phyloP scores from a whole-genome alignment of 1,140 invertebrate genomes.

The Eupristina koningsbergeri region DNA sequence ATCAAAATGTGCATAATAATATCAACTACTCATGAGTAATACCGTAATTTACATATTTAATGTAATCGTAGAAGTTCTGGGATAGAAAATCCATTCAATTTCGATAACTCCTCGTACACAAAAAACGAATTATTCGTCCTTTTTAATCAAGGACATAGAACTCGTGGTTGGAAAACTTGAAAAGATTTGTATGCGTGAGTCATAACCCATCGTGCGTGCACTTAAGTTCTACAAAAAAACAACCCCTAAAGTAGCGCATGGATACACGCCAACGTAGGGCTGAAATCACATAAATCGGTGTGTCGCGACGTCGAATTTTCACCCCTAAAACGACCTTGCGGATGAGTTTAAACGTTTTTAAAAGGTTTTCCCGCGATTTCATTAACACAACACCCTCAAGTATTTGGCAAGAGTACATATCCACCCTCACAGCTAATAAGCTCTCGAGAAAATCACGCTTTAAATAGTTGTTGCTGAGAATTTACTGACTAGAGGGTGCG shows the following conservation, averaged over 20 bases:
- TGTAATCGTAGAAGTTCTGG: no score
- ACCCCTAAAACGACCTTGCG: neutral
- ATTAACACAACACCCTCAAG: neutral
- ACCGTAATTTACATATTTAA: no score
- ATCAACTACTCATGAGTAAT: no score
- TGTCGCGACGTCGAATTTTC: neutral
- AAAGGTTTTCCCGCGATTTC: neutral
- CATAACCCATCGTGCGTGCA: no score
- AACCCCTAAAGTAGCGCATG: neutral
- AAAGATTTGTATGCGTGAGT: no score
- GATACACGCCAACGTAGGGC: no score
- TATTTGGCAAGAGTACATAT: neutral
- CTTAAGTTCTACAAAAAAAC: neutral
- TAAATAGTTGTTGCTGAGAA: neutral
- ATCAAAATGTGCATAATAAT: no score
- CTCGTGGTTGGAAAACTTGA: neutral
- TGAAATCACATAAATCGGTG: neutral
- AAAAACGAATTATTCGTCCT: neutral
- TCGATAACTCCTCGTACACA: neutral
- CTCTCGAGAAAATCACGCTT: no score
- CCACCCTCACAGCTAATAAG: neutral
- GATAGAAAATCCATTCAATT: no score
- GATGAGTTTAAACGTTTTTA: neutral
- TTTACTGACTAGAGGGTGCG: neutral
- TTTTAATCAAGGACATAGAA: neutral